These are phyloP conservation scores for Cottus gobio DNA, from an alignment of 2,113 vertebrate species.

Conservation along the genomic window DNA sequence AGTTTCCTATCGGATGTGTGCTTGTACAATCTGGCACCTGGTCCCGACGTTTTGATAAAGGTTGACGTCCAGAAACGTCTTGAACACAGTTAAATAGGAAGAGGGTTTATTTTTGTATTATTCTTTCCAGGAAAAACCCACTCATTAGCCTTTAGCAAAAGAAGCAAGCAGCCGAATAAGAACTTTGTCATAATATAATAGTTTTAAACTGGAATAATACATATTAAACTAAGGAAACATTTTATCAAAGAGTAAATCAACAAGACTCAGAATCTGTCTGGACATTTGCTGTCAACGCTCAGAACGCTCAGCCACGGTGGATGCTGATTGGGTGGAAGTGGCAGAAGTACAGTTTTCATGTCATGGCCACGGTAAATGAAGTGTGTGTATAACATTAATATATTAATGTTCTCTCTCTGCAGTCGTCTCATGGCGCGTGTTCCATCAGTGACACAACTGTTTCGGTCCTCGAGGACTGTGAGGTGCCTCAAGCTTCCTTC, in stretches of 20 bases:
- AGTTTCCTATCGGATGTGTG: background rate
- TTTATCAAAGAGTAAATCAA: background rate
- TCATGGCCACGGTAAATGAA: background rate
- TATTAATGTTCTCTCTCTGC: conserved; percentile 36
- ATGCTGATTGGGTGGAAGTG: background rate
- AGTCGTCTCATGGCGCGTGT: conserved; percentile 90
- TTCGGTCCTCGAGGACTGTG: conserved; percentile 77
- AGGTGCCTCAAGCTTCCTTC: conserved; percentile 70
- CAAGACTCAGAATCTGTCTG: background rate
- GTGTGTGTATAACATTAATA: background rate
- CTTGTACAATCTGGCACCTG: background rate
- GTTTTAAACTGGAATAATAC: background rate
- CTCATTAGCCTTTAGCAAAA: background rate
- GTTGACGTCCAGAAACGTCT: background rate
- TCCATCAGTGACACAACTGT: conserved; percentile 74
- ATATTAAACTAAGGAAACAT: background rate
- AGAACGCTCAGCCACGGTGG: background rate
- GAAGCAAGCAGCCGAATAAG: background rate
- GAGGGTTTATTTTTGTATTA: too few relatives aligned
- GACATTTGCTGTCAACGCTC: background rate
- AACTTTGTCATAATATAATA: background rate
- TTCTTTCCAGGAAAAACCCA: too few relatives aligned
- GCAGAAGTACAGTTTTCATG: background rate
- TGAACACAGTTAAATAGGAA: background rate
- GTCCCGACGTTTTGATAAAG: background rate